These are phyloP conservation scores for Leptogaster cylindrica DNA, from an alignment of 2,888 invertebrate genomes.

Conservation along the genomic window DNA sequence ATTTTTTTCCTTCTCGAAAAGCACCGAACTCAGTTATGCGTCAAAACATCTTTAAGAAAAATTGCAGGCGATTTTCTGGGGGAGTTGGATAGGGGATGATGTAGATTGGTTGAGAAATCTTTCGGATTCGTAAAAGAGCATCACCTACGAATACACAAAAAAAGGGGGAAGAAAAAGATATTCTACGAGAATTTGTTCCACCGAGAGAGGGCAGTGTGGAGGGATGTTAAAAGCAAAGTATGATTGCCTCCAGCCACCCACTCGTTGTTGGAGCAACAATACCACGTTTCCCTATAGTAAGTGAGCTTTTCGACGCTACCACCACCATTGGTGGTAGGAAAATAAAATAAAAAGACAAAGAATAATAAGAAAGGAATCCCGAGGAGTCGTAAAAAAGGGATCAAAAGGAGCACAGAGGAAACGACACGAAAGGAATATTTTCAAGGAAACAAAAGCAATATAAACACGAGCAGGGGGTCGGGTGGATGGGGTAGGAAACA, in stretches of 20 bases:
- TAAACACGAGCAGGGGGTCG: slow-evolving; percentile 3
- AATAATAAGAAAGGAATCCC: slow-evolving; percentile 7
- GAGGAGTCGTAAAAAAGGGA: slow-evolving; percentile 18
- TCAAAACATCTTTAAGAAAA: neutral
- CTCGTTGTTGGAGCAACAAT: neutral
- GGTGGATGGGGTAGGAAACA: slow-evolving; percentile 20
- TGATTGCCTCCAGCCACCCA: neutral
- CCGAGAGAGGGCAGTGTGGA: too few species aligned
- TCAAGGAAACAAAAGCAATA: slow-evolving; percentile 15
- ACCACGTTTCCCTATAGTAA: neutral
- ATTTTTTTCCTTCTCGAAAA: too few species aligned
- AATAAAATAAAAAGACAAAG: slow-evolving; percentile 28
- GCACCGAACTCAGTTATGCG: too few species aligned
- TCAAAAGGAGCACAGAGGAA: neutral
- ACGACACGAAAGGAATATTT: slow-evolving; percentile 7
- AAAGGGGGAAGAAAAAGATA: neutral
- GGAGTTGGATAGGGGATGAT: neutral
- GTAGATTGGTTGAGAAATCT: neutral
- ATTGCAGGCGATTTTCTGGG: neutral
- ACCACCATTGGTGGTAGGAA: slow-evolving; percentile 1
- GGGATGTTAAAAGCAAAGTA: too few species aligned
- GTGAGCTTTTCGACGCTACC: neutral
- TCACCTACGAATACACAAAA: slow-evolving; percentile 24
- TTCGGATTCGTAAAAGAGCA: slow-evolving; percentile 21
- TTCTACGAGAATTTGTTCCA: neutral